These are phyloP conservation scores for Dendrocopos noguchii DNA, from an alignment of 2,113 vertebrate genomes.

Conservation along the genomic window DNA sequence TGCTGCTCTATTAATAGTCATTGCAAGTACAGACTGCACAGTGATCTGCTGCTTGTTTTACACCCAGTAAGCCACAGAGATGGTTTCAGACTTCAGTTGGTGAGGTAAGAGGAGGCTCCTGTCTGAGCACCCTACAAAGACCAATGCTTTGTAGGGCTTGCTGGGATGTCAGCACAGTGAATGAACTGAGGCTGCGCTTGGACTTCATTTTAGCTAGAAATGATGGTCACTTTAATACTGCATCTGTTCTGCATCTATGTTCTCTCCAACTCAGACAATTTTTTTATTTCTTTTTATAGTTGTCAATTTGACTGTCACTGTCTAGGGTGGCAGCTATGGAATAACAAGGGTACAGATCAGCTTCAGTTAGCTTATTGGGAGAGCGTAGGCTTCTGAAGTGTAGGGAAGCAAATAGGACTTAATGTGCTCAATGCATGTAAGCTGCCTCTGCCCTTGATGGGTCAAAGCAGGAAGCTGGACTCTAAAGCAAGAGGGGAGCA, in stretches of 20 bases:
- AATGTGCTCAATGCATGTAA: background rate
- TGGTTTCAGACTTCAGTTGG: background rate
- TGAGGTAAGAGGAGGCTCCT: background rate
- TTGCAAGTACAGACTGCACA: background rate
- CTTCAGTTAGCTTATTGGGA: background rate
- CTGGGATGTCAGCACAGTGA: fast-evolving
- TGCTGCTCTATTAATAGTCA: too few species aligned
- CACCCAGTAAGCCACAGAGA: background rate
- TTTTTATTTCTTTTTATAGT: background rate
- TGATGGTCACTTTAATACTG: background rate
- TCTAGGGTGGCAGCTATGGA: background rate
- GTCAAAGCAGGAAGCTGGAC: background rate
- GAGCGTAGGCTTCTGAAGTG: background rate
- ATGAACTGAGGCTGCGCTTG: background rate
- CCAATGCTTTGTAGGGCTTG: background rate
- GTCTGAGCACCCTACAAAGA: background rate
- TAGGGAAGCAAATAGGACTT: background rate
- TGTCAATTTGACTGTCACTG: background rate
- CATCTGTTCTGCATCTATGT: background rate
- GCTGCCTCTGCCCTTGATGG: background rate
- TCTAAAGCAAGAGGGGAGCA: background rate
- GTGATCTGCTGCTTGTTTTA: background rate
- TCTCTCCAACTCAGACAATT: background rate
- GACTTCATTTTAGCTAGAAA: background rate
- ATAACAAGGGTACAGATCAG: background rate